Evolutionary conservation across 2,797 vertebrate species (phyloP).

Genomic region (Cygnus olor): DNA sequence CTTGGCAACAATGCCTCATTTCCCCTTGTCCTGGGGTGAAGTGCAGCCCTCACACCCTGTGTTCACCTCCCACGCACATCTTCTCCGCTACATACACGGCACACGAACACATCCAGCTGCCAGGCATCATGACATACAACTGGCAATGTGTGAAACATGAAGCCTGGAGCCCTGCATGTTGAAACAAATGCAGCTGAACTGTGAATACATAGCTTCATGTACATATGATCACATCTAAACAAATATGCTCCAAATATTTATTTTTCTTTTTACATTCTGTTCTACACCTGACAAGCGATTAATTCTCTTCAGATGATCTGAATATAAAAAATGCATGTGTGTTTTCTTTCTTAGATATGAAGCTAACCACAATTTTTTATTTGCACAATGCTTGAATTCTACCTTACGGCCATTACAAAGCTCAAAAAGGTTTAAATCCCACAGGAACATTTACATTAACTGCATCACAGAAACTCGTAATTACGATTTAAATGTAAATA

Average conservation of each 20-base stretch:
- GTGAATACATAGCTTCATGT: neutral
- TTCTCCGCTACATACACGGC: neutral
- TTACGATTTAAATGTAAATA: neutral
- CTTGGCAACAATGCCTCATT: neutral
- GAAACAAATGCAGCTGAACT: constrained; percentile 40
- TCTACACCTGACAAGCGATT: neutral
- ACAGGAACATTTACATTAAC: neutral
- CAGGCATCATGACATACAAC: neutral
- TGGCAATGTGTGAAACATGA: neutral
- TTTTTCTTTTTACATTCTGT: constrained; percentile 1
- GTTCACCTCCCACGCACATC: neutral
- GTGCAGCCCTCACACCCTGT: neutral
- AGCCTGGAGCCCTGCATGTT: neutral
- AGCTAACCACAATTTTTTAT: neutral
- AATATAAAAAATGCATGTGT: neutral
- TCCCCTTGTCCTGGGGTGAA: neutral
- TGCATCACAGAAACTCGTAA: neutral
- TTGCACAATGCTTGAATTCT: neutral
- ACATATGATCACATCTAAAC: neutral
- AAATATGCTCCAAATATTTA: constrained; percentile 10
- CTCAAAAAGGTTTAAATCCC: neutral
- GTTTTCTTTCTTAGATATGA: constrained; percentile 9
- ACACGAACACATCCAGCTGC: neutral
- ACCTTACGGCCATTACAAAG: neutral
- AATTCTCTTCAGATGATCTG: neutral